These are phyloP conservation scores for Crypturellus tataupa DNA, from an alignment of 2,797 vertebrate genomes.

Conservation along the genomic window DNA sequence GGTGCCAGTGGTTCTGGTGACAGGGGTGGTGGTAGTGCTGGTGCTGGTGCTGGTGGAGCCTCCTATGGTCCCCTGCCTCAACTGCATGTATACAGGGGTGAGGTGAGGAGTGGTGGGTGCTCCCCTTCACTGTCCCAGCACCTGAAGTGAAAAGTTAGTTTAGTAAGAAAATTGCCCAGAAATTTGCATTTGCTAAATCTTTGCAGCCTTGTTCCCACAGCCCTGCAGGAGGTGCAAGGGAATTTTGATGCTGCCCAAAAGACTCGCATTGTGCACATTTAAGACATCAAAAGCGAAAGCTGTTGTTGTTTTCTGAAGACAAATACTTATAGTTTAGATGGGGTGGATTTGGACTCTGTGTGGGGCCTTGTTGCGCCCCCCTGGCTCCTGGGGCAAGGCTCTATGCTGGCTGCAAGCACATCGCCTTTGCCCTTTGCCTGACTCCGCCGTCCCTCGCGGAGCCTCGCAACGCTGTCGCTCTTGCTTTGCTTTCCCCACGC, in stretches of 20 bases:
- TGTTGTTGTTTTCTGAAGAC: background rate
- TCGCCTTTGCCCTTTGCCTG: background rate
- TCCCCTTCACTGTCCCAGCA: background rate
- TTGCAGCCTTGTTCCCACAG: background rate
- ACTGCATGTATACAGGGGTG: background rate
- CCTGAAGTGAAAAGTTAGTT: background rate
- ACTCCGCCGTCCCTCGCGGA: accelerated
- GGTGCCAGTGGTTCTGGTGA: no score
- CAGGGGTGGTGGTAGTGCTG: background rate
- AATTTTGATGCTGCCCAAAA: background rate
- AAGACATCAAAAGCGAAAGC: background rate
- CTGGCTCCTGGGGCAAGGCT: background rate
- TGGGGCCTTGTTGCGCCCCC: accelerated
- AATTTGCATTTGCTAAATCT: background rate
- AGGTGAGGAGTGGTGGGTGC: background rate
- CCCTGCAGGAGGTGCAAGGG: background rate
- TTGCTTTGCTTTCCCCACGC: background rate
- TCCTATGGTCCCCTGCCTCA: background rate
- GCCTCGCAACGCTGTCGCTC: accelerated
- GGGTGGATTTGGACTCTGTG: background rate
- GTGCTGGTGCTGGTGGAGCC: background rate
- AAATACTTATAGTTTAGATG: background rate
- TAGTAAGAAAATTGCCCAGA: background rate
- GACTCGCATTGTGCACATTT: background rate
- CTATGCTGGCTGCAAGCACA: background rate